Base-by-base conservation (phyloP, 2,113 vertebrate species). In the Tragelaphus scriptus region DNA sequence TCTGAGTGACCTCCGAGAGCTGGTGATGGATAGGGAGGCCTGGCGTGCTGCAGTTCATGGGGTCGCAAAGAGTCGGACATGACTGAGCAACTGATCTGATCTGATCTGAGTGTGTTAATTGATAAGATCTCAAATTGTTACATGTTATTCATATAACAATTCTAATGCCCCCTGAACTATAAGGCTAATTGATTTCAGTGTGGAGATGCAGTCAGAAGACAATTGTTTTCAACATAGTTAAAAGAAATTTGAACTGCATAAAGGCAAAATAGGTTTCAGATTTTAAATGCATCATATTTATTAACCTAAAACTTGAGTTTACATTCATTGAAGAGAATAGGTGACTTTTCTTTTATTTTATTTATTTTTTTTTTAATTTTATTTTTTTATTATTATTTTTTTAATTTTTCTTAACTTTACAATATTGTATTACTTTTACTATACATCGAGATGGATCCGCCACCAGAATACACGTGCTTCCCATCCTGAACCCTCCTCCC, bases 161-260 rank as follows among this genome's bases (percentile, higher is more conserved):
- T 90, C 28, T 7, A 92, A 81, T 77, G 26, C 91, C n/a, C 93
- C 28, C 6, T 92, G 25, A 92, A 92, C 32, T 88, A 65, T 65
- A 47, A 90, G 93, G 2, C 40, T 80, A 10, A 90, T 47, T 25
- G 26, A 75, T 88, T 53, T 96, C 8, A 0, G 1, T 87, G 13
- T 51, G 19, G 19, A 90, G 3, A 90, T 58, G 1, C 6, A 94
- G 21, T 26, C 59, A 79, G 6, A 26, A 21, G 79, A n/a, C 17
- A 95, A 61, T 82, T 85, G 6, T 80, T 97, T 94, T 91, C 44
- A 85, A 53, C 30, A n/a, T n/a, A 80, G 90, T 94, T 87, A 80
- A 97, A 96, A 88, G 32, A 97, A 89, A 94, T 89, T 87, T 95
- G 47, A 93, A 65, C 23, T 87, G 40, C 93, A 88, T 93, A 59